These are phyloP conservation scores for Ceratina japonica DNA, from an alignment of 1,140 invertebrate genomes.

Conservation along the genomic window DNA sequence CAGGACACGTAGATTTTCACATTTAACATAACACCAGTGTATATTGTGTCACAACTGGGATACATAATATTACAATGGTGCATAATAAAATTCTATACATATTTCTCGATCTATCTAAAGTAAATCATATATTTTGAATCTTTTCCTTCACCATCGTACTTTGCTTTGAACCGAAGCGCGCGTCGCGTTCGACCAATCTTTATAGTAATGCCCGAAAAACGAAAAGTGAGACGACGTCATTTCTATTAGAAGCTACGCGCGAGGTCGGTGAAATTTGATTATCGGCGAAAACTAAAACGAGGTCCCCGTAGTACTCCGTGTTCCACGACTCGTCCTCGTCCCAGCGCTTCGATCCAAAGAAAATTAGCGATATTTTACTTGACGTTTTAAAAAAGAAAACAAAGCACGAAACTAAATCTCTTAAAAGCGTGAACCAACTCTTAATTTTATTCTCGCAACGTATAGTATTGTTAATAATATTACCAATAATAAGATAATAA, in stretches of 20 bases:
- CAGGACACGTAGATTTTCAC: slow-evolving; percentile 69
- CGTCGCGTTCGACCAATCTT: background rate
- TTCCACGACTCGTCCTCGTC: background rate
- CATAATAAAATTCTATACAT: slow-evolving; percentile 80
- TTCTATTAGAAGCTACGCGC: no score
- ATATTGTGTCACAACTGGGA: slow-evolving; percentile 79
- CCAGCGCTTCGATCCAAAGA: slow-evolving; percentile 67
- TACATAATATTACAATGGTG: slow-evolving; percentile 80
- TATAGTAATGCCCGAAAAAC: background rate
- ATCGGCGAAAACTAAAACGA: background rate
- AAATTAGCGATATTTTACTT: slow-evolving; percentile 30
- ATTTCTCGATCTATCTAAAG: slow-evolving; percentile 76
- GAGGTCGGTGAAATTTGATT: no score
- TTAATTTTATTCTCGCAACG: slow-evolving; percentile 73
- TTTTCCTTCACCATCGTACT: slow-evolving; percentile 64
- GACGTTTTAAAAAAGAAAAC: no score
- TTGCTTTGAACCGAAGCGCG: slow-evolving; percentile 69
- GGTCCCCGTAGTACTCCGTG: background rate
- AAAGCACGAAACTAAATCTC: slow-evolving; percentile 73
- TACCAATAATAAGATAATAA: slow-evolving; percentile 63
- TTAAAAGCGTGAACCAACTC: slow-evolving; percentile 78
- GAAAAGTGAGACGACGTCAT: background rate
- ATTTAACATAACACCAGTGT: slow-evolving; percentile 80
- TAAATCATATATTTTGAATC: slow-evolving; percentile 74
- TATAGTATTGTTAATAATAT: slow-evolving; percentile 67